Percentiles rank a stretch among this genome's conserved stretches.
These are phyloP conservation scores for Carposina sasakii DNA, from an alignment of 1,140 invertebrate genomes.

Conservation along the genomic window DNA sequence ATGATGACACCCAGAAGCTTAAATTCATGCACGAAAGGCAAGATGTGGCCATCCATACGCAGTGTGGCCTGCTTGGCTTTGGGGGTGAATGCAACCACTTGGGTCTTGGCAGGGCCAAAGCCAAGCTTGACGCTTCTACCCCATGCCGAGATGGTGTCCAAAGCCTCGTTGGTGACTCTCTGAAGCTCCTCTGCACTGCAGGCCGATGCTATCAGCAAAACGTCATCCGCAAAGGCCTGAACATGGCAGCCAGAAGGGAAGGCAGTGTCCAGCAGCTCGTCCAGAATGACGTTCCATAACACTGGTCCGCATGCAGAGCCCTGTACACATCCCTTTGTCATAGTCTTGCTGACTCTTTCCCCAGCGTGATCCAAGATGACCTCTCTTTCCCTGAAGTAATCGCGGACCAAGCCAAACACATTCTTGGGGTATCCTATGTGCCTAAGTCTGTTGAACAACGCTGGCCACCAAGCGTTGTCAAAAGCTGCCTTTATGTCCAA, in stretches of 20 bases:
- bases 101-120: not conserved
- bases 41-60: not conserved
- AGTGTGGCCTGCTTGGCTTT: constrained; percentile 1
- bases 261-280: constrained; percentile 6
- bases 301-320: constrained; percentile 22
- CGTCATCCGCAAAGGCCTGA: constrained; percentile 18
- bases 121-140: not conserved
- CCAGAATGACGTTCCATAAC: constrained; percentile 20
- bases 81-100: constrained; percentile 5
- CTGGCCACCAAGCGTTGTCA: constrained; percentile 25
- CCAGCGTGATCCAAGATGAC: not conserved
- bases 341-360: not conserved
- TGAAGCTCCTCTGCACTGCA: not conserved
- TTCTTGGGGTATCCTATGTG: constrained; percentile 11
- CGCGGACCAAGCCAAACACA: constrained; percentile 1
- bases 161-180: not conserved
- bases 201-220: constrained; percentile 4
- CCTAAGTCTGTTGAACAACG: constrained; percentile 6
- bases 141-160: not conserved
- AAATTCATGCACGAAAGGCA: no score
- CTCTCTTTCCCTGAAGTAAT: not conserved
- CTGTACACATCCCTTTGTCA: constrained; percentile 20
- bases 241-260: not conserved
- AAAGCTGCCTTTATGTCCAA: constrained; percentile 20
- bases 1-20: no score